phyloP scores from a whole-genome alignment of 2,888 invertebrate genomes.

The Sphaeridia pumilis region DNA sequence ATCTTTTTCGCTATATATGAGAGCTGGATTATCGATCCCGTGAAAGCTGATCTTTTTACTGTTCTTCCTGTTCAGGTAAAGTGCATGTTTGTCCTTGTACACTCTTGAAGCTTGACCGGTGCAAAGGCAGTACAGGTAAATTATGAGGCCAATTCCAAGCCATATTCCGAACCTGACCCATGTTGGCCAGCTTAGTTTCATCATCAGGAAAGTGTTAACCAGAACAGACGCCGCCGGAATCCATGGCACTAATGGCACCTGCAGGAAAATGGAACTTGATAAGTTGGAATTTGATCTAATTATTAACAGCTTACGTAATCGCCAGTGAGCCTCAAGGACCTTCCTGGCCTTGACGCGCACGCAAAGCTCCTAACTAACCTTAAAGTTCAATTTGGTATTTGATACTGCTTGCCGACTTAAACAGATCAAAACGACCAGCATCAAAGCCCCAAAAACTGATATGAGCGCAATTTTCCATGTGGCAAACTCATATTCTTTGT shows the following conservation, averaged over 20 bases:
- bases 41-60: not conserved
- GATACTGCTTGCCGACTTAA: constrained; percentile 27
- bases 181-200: constrained; percentile 41
- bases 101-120: constrained; percentile 26
- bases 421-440: constrained; percentile 19
- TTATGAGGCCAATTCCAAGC: constrained; percentile 38
- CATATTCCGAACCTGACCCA: constrained; percentile 45
- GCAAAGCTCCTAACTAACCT: too few species aligned
- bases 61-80: not conserved
- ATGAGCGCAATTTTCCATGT: not conserved
- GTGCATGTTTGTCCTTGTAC: constrained; percentile 8
- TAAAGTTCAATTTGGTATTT: constrained; percentile 23
- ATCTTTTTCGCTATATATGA: not conserved
- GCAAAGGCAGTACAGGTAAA: constrained; percentile 26
- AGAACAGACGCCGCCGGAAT: constrained; percentile 42
- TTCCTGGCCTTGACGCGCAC: too few species aligned
- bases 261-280: constrained; percentile 2
- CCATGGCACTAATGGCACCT: constrained; percentile 44
- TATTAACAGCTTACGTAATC: too few species aligned
- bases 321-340: too few species aligned
- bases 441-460: not conserved
- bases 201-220: constrained; percentile 45
- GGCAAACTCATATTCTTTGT: not conserved
- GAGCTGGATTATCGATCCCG: constrained; percentile 6
- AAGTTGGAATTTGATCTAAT: too few species aligned